These are phyloP conservation scores for Coracopsis vasa DNA, from an alignment of 2,113 vertebrate genomes.

Conservation along the genomic window DNA sequence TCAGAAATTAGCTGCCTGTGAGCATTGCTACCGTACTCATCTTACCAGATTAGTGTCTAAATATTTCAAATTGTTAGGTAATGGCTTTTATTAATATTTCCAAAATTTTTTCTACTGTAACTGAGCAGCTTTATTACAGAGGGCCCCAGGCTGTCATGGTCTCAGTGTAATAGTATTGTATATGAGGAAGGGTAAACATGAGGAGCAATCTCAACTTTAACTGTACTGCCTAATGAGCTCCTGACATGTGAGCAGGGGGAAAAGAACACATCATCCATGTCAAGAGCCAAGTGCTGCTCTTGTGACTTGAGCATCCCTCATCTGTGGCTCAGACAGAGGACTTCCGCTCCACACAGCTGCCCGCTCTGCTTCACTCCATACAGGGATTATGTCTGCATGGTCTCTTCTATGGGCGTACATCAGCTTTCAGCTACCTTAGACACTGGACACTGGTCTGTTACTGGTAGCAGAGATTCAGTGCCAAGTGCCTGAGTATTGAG, in stretches of 20 bases:
- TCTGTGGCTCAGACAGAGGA: background rate
- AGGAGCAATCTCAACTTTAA: background rate
- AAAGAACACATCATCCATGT: no score
- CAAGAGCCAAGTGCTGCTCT: background rate
- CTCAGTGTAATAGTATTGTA: background rate
- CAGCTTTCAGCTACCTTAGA: background rate
- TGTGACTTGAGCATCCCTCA: background rate
- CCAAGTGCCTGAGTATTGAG: background rate
- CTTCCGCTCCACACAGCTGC: background rate
- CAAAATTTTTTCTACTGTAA: background rate
- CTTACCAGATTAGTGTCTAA: background rate
- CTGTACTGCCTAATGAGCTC: background rate
- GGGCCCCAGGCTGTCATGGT: background rate
- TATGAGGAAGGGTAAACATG: background rate
- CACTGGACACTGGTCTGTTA: background rate
- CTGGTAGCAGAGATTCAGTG: background rate
- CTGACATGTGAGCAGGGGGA: background rate
- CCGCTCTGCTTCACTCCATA: background rate
- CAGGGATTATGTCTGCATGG: background rate
- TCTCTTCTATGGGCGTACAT: background rate
- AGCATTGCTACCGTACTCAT: background rate
- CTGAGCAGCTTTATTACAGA: background rate
- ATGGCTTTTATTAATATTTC: background rate
- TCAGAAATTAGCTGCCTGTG: background rate
- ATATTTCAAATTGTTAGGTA: constrained; percentile 16